Evolutionary conservation across 2,888 invertebrate genomes (phyloP).

Genomic region (Lapara coniferarum): DNA sequence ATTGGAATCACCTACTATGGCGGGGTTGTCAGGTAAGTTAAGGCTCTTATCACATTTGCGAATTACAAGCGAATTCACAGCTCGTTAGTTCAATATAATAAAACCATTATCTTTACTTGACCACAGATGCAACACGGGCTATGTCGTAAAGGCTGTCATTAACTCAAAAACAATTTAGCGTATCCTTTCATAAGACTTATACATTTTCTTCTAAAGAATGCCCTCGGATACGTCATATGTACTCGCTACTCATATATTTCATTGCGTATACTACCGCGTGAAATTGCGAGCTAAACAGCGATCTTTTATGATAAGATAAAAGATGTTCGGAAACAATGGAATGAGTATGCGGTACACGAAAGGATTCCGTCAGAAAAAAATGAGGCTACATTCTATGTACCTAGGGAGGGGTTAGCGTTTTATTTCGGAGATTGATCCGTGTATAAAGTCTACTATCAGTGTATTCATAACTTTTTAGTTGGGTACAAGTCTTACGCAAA

Average conservation of each 20-base stretch:
- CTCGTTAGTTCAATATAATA: too few species aligned
- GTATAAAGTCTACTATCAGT: too few species aligned
- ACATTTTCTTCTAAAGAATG: not conserved
- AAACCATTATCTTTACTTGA: too few species aligned
- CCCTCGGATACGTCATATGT: not conserved
- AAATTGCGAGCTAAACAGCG: slow-evolving; percentile 15
- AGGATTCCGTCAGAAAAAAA: slow-evolving; percentile 22
- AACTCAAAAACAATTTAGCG: not conserved
- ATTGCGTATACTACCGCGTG: not conserved
- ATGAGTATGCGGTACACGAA: slow-evolving; percentile 19
- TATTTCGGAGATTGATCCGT: not conserved
- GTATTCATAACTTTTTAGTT: too few species aligned
- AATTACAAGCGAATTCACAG: too few species aligned
- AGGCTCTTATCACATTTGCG: too few species aligned
- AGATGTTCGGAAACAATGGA: slow-evolving; percentile 18
- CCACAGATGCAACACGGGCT: too few species aligned
- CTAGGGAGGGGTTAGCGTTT: not conserved
- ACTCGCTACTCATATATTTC: not conserved
- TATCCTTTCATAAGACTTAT: not conserved
- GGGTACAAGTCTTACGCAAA: too few species aligned
- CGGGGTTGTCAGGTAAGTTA: too few species aligned
- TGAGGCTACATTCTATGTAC: not conserved
- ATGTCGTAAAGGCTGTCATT: not conserved
- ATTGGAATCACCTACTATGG: too few species aligned
- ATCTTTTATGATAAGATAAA: slow-evolving; percentile 24